Base-by-base conservation (phyloP, 2,113 vertebrate genomes). In the Macroglossus sobrinus region DNA sequence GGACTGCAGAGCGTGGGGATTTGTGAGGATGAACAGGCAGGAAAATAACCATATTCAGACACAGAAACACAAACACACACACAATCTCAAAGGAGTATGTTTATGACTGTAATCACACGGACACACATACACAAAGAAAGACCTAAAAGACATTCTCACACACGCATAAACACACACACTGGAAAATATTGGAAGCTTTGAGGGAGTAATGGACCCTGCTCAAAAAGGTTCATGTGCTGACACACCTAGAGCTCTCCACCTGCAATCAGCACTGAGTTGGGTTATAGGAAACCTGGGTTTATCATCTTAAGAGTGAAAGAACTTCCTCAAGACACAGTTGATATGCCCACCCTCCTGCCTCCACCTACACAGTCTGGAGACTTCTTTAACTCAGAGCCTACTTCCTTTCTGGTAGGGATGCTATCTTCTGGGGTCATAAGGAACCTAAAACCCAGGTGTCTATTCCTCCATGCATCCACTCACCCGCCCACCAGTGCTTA, bases 11-110 rank as follows among this genome's bases (percentile, higher is more conserved):
- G 68, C 45, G 76, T 13, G 26, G 50, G n/a, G 81, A 15, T 3
- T 81, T 85, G 78, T 85, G 81, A 96, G 78, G 87, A 93, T 40
- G 69, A 95, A 71, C 86, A 47, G 45, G 84, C 57, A 40, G 55
- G 72, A 93, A 74, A 78, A 94, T 4, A 45, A 45, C 64, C 84
- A 40, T 26, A 69, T 69, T 80, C 74, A 63, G 90, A 53, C 38
- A 43, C 74, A 66, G 50, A 69, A 47, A 94, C 84, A 82, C 33
- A 19, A 45, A 93, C 57, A 53, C 66, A 53, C 26, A 76, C 1
- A 4, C 50, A 61, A 24, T 79, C 69, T 93, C 91, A 63, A 12
- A 61, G 72, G 78, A 81, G 50, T 30, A 59, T 40, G 40, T 47
- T 61, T 82, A 57, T 38, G 61, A 66, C 63, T 55, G 4, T 72